A percentile compares a stretch with the other conserved stretches of the same genome.
phyloP scores from a whole-genome alignment of 1,140 invertebrate species.

The Zaprionus inermis region DNA sequence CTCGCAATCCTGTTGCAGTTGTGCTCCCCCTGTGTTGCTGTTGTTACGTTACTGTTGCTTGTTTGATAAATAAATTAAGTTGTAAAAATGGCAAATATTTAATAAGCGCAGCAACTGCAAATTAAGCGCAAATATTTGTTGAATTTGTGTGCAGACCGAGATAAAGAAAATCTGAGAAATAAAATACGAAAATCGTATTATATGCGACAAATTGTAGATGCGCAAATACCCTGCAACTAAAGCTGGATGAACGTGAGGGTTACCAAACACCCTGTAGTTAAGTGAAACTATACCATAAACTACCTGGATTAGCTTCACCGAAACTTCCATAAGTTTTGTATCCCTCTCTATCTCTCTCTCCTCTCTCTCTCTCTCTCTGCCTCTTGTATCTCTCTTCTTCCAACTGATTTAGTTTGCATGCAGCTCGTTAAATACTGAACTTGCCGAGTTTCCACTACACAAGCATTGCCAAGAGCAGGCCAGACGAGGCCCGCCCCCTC shows the following conservation, averaged over 20 bases:
- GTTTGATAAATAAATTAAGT: constrained; percentile 27
- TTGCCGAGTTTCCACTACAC: constrained; percentile 21
- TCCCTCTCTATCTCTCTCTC: not conserved
- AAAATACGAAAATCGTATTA: constrained; percentile 18
- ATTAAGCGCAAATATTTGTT: constrained; percentile 70
- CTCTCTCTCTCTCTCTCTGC: not conserved
- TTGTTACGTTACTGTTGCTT: not conserved
- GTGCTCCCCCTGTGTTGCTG: not conserved
- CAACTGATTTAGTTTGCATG: constrained; percentile 8
- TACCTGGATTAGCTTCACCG: not conserved
- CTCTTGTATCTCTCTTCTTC: not conserved
- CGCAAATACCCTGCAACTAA: not conserved
- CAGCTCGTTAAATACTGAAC: constrained; percentile 38
- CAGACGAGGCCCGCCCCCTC: not conserved
- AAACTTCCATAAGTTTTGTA: not conserved
- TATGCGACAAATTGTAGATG: not conserved
- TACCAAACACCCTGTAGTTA: not conserved
- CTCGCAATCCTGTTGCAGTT: not conserved
- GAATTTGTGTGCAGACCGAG: not conserved
- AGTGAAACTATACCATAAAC: not conserved
- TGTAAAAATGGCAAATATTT: constrained; percentile 71
- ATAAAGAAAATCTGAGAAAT: not conserved
- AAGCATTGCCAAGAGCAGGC: constrained; percentile 47
- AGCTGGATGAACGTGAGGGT: no score
- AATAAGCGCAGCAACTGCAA: constrained; percentile 65